Conservation (phyloP, 2,888 invertebrate genomes). For the Strigamia maritima region DNA sequence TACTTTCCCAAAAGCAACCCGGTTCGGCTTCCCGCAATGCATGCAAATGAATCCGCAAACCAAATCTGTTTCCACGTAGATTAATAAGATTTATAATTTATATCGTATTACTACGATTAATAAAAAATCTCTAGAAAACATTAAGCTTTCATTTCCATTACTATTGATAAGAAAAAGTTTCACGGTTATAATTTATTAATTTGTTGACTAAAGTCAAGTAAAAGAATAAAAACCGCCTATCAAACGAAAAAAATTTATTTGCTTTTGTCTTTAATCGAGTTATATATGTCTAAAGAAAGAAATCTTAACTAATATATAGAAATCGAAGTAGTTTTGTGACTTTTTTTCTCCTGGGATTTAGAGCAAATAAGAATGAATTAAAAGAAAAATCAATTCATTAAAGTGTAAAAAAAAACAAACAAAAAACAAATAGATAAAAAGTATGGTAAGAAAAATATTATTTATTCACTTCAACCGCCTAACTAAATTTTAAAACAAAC, state of each 20-base stretch:
- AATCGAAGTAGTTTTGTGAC: no score
- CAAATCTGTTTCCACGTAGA: neutral
- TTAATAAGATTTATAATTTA: neutral
- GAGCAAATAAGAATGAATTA: neutral
- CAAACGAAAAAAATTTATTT: neutral
- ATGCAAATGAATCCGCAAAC: neutral
- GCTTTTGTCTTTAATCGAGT: neutral
- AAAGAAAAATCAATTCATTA: neutral
- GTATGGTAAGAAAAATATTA: neutral
- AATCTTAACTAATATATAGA: constrained; percentile 27
- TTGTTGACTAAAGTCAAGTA: neutral
- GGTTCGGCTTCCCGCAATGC: constrained; percentile 18
- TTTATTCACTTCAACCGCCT: neutral
- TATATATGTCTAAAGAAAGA: neutral
- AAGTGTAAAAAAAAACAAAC: no score
- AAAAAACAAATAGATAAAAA: neutral
- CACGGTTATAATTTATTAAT: neutral
- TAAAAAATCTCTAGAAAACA: neutral
- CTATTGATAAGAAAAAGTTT: neutral
- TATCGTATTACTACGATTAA: neutral
- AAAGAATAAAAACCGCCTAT: neutral
- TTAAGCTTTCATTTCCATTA: neutral
- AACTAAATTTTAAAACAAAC: neutral
- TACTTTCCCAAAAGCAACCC: neutral
- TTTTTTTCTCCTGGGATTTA: constrained; percentile 1